A percentile compares a stretch with the other conserved stretches of the same genome.
Conservation (phyloP, 2,797 vertebrate species). For the Streptopelia turtur region DNA sequence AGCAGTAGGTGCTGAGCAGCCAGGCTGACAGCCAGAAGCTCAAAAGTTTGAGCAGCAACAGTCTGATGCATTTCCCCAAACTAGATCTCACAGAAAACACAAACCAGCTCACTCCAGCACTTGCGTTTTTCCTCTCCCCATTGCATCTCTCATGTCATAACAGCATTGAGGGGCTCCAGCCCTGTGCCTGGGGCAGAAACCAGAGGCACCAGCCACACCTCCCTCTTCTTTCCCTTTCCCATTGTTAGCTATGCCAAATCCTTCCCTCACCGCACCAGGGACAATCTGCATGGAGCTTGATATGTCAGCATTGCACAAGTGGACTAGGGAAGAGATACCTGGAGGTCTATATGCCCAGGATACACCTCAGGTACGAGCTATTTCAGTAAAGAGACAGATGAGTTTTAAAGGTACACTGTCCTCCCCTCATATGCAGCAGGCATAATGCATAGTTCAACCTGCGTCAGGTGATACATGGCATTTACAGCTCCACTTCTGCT, state of each 20-base stretch:
- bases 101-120: neutral
- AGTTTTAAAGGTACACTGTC: neutral
- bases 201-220: neutral
- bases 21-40: neutral
- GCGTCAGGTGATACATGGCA: fast-evolving
- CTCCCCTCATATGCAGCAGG: neutral
- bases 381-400: neutral
- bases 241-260: neutral
- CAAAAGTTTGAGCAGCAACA: neutral
- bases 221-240: neutral
- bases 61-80: neutral
- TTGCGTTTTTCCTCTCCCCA: neutral
- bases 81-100: neutral
- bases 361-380: neutral
- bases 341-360: neutral
- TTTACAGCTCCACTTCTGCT: neutral
- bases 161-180: neutral
- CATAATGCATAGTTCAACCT: neutral
- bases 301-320: neutral
- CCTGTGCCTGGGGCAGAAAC: neutral
- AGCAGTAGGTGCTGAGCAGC: neutral
- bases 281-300: neutral
- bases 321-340: neutral
- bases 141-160: neutral
- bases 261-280: neutral